These are phyloP conservation scores for Eulemur albifrons DNA, from an alignment of 2,797 vertebrate species.

Conservation along the genomic window DNA sequence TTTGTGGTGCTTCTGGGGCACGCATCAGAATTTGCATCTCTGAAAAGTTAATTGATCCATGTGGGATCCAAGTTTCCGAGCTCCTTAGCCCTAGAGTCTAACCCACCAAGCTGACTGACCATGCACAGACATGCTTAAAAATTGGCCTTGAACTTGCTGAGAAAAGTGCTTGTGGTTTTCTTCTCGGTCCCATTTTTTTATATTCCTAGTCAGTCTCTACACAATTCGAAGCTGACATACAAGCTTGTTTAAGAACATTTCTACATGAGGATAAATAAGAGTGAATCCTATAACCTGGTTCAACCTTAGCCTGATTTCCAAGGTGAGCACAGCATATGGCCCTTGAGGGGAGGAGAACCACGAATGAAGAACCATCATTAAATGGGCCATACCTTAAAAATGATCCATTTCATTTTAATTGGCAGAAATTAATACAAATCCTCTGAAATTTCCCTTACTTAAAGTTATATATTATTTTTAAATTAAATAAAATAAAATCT, in stretches of 20 bases:
- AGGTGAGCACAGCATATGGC: accelerated
- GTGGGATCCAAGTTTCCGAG: neutral
- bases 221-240: neutral
- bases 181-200: neutral
- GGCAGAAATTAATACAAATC: neutral
- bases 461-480: neutral
- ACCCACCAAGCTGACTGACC: neutral
- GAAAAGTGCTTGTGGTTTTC: neutral
- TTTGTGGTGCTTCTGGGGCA: neutral
- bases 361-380: neutral
- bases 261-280: neutral
- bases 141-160: too few species aligned
- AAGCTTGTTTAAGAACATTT: neutral
- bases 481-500: neutral
- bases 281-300: neutral
- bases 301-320: neutral
- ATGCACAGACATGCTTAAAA: neutral
- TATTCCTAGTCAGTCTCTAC: neutral
- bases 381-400: neutral
- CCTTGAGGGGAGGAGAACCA: too few species aligned
- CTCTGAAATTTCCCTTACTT: neutral
- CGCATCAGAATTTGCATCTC: too few species aligned
- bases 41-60: neutral
- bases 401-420: neutral
- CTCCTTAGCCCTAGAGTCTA: neutral